phyloP scores from a whole-genome alignment of 2,797 vertebrate genomes.

The Megaceryle alcyon region DNA sequence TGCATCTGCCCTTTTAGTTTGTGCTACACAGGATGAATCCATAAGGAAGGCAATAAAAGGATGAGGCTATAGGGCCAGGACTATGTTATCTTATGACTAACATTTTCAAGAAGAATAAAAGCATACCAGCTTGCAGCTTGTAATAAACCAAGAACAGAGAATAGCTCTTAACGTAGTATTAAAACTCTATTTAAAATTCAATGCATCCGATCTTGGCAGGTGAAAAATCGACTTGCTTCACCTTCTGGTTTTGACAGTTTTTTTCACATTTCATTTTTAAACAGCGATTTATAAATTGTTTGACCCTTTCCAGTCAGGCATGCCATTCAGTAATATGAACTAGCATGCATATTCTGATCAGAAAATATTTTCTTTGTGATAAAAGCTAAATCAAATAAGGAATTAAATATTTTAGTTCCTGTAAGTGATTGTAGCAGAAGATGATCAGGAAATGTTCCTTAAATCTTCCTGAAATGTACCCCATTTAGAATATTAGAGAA shows the following conservation, averaged over 20 bases:
- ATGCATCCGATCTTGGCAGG: not conserved
- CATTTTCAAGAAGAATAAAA: constrained; percentile 1
- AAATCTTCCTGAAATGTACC: not conserved
- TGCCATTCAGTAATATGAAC: not conserved
- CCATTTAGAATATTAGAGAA: not conserved
- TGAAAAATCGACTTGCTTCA: constrained; percentile 4
- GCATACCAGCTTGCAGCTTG: not conserved
- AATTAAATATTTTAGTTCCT: not conserved
- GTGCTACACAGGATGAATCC: not conserved
- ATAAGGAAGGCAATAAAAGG: not conserved
- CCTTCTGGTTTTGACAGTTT: not conserved
- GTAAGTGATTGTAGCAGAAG: not conserved
- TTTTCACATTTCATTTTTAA: constrained; percentile 6
- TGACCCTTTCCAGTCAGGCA: not conserved
- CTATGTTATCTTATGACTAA: not conserved
- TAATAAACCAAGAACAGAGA: not conserved
- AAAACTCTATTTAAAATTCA: constrained; percentile 32
- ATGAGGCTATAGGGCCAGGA: not conserved
- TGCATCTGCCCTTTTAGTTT: constrained; percentile 39
- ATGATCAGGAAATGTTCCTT: not conserved
- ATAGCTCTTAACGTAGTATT: not conserved
- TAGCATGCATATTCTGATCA: not conserved
- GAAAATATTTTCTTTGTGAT: not conserved
- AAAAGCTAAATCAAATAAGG: not conserved
- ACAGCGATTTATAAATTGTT: not conserved